Base-by-base conservation (phyloP, 2,797 vertebrate species). In the Crenichthys baileyi region DNA sequence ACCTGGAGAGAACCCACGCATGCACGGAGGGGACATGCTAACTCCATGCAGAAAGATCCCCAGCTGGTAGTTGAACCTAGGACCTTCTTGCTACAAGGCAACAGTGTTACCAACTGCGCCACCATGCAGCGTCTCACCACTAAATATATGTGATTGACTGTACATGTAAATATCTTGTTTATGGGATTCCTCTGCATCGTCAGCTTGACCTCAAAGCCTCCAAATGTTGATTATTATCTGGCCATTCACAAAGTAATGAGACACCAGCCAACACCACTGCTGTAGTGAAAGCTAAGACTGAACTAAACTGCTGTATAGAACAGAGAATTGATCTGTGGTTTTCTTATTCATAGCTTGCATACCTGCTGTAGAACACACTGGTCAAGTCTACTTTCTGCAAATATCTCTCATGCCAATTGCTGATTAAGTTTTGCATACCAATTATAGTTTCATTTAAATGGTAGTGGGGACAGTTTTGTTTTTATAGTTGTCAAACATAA, bases 201-300 rank as follows among this genome's bases (percentile, higher is more conserved):
- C 76, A 68, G 56, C 76, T 0, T 8, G 26, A 60, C 75, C 85
- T 78, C 72, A 36, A 55, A 73, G 39, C 79, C 74, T 70, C 44
- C 39, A 78, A 79, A 82, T 72, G 5, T 55, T 31, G 77, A 79
- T 72, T 41, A 76, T 50, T 74, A 78, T 81, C 83, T 13, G 7
- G 46, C 51, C 46, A 2, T 50, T 76, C 73, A 77, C 80, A 88
- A 83, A 31, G 86, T 90, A 91, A 91, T 86, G 81, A 88, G 88
- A 92, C 63, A 82, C 77, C 73, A 61, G 75, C 78, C 78, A 65
- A 61, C 75, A 26, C 76, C 5, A 11, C 29, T 74, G 84, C 76
- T 78, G 86, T 83, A 88, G 89, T 86, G 84, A 91, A 90, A 88
- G 83, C 82, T 51, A 84, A 80, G 85, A 86, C 82, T 46, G 86